Conservation (phyloP, 2,797 vertebrate species). For the Sparus aurata region DNA sequence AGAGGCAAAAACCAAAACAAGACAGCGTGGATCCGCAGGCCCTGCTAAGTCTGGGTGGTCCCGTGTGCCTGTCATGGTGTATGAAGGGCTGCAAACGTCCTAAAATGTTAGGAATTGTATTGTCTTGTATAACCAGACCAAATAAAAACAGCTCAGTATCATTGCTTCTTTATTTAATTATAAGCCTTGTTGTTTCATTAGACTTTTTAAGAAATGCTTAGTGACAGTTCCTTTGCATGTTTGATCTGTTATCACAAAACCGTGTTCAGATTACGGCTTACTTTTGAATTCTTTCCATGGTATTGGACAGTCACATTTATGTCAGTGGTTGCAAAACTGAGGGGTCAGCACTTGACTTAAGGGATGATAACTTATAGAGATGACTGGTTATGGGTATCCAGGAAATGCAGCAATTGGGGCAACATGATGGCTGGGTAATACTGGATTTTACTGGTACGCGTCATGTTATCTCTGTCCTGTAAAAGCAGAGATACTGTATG, state of each 20-base stretch:
- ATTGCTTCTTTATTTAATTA: not conserved
- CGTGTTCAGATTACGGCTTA: not conserved
- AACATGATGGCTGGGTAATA: not conserved
- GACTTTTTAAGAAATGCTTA: not conserved
- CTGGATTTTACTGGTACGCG: not conserved
- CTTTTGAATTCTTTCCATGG: not conserved
- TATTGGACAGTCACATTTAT: not conserved
- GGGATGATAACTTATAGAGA: too few species aligned
- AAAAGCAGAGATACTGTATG: not conserved
- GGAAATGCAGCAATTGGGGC: not conserved
- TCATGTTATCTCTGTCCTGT: constrained; percentile 1
- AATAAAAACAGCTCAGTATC: not conserved
- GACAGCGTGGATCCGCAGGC: not conserved
- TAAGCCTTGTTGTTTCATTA: not conserved
- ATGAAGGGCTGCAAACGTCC: not conserved
- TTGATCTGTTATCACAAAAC: not conserved
- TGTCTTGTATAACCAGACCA: not conserved
- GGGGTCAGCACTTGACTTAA: not conserved
- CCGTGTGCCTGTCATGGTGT: constrained; percentile 6
- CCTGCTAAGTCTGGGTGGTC: not conserved
- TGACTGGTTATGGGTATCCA: not conserved
- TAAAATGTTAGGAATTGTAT: not conserved
- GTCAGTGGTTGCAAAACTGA: too few species aligned
- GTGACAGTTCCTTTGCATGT: not conserved
- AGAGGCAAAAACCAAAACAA: constrained; percentile 9